Conservation (phyloP, 2,888 invertebrate species). For the Heliothis peltigera region DNA sequence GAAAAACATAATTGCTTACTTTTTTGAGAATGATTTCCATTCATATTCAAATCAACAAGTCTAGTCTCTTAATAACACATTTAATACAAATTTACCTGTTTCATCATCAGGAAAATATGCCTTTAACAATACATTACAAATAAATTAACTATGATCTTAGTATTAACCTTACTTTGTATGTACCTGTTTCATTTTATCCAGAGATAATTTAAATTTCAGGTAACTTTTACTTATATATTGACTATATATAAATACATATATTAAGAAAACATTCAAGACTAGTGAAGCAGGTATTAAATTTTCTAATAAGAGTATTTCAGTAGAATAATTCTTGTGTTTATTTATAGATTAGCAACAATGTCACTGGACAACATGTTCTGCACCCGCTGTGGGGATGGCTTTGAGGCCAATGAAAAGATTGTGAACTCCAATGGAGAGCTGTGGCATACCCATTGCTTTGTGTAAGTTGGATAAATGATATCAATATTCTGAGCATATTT, state of each 20-base stretch:
- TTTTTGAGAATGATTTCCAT: slow-evolving; percentile 1
- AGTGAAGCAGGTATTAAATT: slow-evolving; percentile 7
- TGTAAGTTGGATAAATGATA: slow-evolving; percentile 95
- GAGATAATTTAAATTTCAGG: neutral
- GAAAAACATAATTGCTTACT: neutral
- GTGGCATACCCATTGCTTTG: slow-evolving; percentile 99
- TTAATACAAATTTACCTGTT: slow-evolving; percentile 27
- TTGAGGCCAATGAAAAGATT: slow-evolving; percentile 98
- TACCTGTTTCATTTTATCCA: slow-evolving; percentile 8
- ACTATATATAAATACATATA: neutral
- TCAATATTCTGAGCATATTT: too few species aligned
- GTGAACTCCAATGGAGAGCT: slow-evolving; percentile 99
- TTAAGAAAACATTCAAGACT: neutral
- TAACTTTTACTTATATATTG: neutral
- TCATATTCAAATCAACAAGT: neutral
- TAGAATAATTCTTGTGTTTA: slow-evolving; percentile 2
- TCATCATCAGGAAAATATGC: slow-evolving; percentile 30
- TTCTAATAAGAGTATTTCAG: neutral
- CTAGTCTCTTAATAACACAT: slow-evolving; percentile 1
- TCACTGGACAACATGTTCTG: slow-evolving; percentile 98
- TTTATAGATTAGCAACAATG: slow-evolving; percentile 91
- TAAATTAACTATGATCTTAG: neutral
- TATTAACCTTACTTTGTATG: neutral
- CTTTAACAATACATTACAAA: slow-evolving; percentile 2
- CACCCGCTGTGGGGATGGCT: slow-evolving; percentile 98